Evolutionary conservation across 2,888 invertebrate species (phyloP), one percentile per base, ranked within the genome.

Genomic region (Dryadula phaetusa): DNA sequence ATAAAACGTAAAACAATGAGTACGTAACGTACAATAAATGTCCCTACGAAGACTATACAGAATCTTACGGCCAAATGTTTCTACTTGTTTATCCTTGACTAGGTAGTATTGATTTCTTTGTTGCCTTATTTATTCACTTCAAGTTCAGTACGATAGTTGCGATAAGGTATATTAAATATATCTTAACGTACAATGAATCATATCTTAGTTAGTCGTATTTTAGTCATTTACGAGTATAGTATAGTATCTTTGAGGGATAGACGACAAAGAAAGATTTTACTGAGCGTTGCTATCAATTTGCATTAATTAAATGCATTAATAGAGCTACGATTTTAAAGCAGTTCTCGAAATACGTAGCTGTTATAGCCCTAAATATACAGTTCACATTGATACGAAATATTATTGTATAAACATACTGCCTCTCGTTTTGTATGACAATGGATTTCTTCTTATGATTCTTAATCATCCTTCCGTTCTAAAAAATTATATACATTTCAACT

Each of bases 41-140:
- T 60, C 6, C 14, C 16, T 63, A 54, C 37, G 25, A 49, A 37
- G 37, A 54, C 56, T 56, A 46, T 44, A 28, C 28, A 56, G 56
- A 49, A 62, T 42, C 44, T 61, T 28, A 62, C 49, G 47, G 44
- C 37, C 62, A 56, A 62, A 62, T 49, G 47, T 25, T n/a, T 25
- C 37, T 40, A 54, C 54, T n/a, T 68, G 47, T 64, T 61, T 66
- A 67, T 61, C 63, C 69, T 72, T 67, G 69, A 52, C 60, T 70
- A 67, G 65, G 56, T 54, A 53, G 66, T 71, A 74, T 73, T 71
- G 71, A 71, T 71, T 70, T 71, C 71, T 71, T 71, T 67, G 67
- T 67, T 67, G 42, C 47, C 46, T 63, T 66, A 69, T 65, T 62
- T 67, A 70, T 70, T 70, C 56, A 62, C 47, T 40, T 62, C 58